These are phyloP conservation scores for Alcis repandata DNA, from an alignment of 2,888 invertebrate genomes.

Conservation along the genomic window DNA sequence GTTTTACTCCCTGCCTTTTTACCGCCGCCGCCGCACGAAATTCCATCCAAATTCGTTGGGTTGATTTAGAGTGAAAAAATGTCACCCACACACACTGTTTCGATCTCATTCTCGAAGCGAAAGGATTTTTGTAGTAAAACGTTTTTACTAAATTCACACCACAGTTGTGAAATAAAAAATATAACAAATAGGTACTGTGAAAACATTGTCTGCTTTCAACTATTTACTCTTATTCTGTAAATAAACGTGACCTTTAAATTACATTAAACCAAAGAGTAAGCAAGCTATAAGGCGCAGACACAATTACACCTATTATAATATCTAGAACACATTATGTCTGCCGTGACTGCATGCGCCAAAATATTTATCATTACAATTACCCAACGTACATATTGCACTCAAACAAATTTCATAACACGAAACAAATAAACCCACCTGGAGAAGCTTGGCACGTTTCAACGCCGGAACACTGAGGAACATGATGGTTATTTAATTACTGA, in stretches of 20 bases:
- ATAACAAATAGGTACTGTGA: too few relatives aligned
- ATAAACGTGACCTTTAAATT: too few relatives aligned
- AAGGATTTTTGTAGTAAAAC: neutral
- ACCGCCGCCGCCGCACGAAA: too few relatives aligned
- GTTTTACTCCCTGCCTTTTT: too few relatives aligned
- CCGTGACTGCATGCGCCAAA: conserved; percentile 11
- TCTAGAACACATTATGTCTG: conserved; percentile 1
- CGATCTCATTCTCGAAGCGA: neutral
- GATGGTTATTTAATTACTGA: conserved; percentile 47
- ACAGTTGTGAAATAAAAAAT: too few relatives aligned
- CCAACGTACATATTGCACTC: conserved; percentile 11
- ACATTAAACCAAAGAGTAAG: too few relatives aligned
- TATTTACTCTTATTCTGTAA: too few relatives aligned
- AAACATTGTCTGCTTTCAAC: too few relatives aligned
- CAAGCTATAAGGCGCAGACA: too few relatives aligned
- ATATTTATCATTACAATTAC: conserved; percentile 25
- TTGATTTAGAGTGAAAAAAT: too few relatives aligned
- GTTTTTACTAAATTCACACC: neutral
- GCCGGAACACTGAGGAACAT: conserved; percentile 19
- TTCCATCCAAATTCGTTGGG: too few relatives aligned
- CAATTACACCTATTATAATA: neutral
- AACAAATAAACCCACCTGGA: conserved; percentile 31
- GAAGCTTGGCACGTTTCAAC: conserved; percentile 28
- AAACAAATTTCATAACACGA: conserved; percentile 27
- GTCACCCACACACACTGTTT: too few relatives aligned